Percentiles rank a stretch among this genome's conserved stretches.
These are phyloP conservation scores for Nasonia vitripennis DNA, from an alignment of 1,140 invertebrate genomes.

Conservation along the genomic window DNA sequence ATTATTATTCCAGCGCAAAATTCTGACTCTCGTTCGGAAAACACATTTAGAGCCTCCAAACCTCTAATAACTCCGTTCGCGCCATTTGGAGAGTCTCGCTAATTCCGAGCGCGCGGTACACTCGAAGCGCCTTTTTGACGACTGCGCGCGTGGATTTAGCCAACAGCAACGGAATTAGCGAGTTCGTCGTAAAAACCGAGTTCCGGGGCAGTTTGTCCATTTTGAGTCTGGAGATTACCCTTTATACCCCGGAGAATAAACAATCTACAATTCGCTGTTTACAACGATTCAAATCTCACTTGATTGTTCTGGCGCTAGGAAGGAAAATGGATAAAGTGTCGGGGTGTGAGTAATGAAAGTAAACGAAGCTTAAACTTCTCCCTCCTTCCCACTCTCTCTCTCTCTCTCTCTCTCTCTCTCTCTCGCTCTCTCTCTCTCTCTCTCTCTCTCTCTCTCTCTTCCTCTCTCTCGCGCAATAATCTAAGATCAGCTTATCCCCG, in stretches of 20 bases:
- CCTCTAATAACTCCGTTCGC: neutral
- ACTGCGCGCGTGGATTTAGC: neutral
- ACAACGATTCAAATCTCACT: neutral
- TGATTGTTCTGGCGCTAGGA: no score
- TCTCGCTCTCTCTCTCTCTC: no score
- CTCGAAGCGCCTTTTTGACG: neutral
- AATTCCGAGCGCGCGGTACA: neutral
- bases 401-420: no score
- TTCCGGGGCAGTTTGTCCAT: no score
- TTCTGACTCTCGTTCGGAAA: neutral
- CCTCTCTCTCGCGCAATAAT: neutral
- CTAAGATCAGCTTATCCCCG: neutral
- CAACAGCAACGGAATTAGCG: neutral
- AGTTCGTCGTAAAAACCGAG: neutral
- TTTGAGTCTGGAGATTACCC: no score
- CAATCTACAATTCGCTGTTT: neutral
- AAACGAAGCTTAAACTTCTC: no score
- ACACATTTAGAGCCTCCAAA: neutral
- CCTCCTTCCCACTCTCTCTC: no score
- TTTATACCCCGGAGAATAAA: no score
- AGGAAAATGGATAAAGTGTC: neutral
- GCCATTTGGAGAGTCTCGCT: neutral
- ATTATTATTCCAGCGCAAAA: neutral
- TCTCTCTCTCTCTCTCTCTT: no score
- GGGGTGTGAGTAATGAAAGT: no score